phyloP scores from a whole-genome alignment of 2,797 vertebrate species.

The Acridotheres tristis region DNA sequence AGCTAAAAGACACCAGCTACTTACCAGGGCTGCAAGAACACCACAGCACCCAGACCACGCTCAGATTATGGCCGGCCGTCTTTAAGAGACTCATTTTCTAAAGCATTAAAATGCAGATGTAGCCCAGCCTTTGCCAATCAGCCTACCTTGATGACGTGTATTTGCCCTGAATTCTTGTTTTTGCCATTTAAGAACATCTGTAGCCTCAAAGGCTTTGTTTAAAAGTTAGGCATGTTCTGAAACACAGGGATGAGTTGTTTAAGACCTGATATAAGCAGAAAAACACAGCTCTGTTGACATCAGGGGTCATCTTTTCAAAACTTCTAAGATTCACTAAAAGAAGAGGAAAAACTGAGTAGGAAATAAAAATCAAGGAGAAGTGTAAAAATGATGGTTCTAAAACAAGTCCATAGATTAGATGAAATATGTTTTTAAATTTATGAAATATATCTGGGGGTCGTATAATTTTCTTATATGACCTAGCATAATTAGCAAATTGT shows the following conservation, averaged over 20 bases:
- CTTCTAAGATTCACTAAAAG: neutral
- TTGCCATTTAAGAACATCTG: neutral
- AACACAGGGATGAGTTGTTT: neutral
- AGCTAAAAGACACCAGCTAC: neutral
- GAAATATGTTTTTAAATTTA: neutral
- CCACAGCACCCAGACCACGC: neutral
- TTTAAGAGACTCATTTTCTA: neutral
- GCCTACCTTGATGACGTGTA: neutral
- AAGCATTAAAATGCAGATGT: neutral
- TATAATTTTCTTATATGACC: neutral
- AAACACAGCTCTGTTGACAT: neutral
- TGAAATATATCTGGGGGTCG: neutral
- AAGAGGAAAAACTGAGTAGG: accelerated
- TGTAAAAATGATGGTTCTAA: neutral
- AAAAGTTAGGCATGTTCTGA: neutral
- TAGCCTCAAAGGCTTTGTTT: neutral
- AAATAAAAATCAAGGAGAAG: neutral
- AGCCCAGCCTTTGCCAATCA: neutral
- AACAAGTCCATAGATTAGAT: neutral
- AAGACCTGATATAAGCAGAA: neutral
- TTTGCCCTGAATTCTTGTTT: neutral
- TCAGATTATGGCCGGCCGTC: neutral
- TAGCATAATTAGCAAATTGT: neutral
- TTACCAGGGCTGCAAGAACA: neutral
- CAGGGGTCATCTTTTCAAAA: neutral